A percentile compares a stretch with the other conserved stretches of the same genome.
Conservation (phyloP, 2,888 invertebrate genomes). For the Camponotus fellah region DNA sequence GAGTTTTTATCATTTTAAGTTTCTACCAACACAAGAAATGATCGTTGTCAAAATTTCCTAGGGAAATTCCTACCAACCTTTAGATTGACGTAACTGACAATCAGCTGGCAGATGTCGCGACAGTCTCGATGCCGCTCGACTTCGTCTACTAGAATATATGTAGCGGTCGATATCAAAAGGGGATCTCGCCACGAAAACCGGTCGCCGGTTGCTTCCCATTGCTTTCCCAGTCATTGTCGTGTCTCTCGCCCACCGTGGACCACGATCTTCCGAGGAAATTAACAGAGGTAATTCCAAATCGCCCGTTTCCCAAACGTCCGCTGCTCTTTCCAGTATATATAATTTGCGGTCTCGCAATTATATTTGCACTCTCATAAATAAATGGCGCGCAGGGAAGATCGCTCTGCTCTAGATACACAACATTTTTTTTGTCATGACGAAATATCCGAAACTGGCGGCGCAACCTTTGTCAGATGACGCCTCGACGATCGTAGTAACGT, state of each 20-base stretch:
- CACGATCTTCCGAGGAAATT: constrained; percentile 3
- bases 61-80: not conserved
- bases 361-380: not conserved
- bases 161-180: constrained; percentile 24
- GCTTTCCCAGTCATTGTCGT: not conserved
- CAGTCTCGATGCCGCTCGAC: not conserved
- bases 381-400: not conserved
- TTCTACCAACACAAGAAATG: not conserved
- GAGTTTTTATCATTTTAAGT: not conserved
- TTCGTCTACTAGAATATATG: not conserved
- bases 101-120: constrained; percentile 6
- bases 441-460: not conserved
- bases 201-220: constrained; percentile 34
- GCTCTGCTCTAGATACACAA: not conserved
- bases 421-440: not conserved
- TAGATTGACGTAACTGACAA: not conserved
- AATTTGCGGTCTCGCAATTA: not conserved
- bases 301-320: not conserved
- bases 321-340: no score
- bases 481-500: not conserved
- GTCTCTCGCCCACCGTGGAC: not conserved
- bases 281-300: constrained; percentile 10
- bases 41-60: not conserved
- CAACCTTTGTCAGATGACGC: not conserved
- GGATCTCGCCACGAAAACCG: not conserved